Evolutionary conservation across 2,113 vertebrate species (phyloP), one percentile per base, ranked within the genome.

Genomic region (Rhynchomys soricoides): DNA sequence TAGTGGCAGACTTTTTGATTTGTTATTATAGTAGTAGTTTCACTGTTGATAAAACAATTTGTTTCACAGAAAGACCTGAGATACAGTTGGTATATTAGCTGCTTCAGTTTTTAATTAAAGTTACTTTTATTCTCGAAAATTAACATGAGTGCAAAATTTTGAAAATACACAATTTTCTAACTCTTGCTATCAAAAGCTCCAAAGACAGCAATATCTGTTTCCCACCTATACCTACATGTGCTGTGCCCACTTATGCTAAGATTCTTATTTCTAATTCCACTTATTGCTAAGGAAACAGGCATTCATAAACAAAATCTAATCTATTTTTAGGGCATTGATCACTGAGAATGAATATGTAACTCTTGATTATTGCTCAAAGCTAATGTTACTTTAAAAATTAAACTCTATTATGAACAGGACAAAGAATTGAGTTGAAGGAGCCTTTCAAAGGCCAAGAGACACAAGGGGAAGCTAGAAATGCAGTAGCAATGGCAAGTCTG

Each of bases 91-190:
- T 43, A 57, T 34, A 87, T 1, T 73, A 73, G 11, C 3, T 73
- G 19, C 19, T 40, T 40, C 17, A 73, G 5, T n/a, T 73, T n/a
- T 73, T 70, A 70, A n/a, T 73, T 73, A 73, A 71, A n/a, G 70
- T 73, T 40, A 7, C 31, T 57, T 94, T 89, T 21, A 88, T 83
- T 83, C 31, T 91, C n/a, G 24, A 59, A 57, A 91, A 50, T 77
- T 59, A 82, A 5, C 19, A 43, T 83, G 59, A 93, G 57, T 8
- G 16, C 45, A 37, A 75, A n/a, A 66, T 11, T 21, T 29, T 24
- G 24, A 59, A 73, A 45, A 81, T 52, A 48, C 26, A 5, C 2
- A 5, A 73, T 16, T 45, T 78, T 78, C 52, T n/a, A 55, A 50
- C 19, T 31, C 66, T 26, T 85, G 16, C 31, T 48, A 50, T 37